Conservation (phyloP, 2,888 invertebrate genomes). For the Macrophya alboannulata region DNA sequence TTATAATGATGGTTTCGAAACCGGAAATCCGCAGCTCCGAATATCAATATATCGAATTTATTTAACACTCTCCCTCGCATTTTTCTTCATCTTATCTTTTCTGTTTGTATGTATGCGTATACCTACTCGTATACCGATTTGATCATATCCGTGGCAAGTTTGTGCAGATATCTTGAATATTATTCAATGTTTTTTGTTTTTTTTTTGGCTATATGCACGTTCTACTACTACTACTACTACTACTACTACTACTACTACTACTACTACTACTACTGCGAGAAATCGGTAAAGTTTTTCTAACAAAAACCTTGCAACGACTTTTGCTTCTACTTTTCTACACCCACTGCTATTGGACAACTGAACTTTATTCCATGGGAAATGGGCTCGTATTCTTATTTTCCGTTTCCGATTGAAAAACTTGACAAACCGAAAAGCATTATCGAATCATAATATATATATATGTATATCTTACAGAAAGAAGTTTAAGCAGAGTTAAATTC, state of each 20-base stretch:
- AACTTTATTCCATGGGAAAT: constrained; percentile 34
- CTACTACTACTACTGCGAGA: not conserved
- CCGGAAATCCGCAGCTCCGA: not conserved
- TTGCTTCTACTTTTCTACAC: not conserved
- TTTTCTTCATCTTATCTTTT: not conserved
- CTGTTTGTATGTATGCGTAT: no score
- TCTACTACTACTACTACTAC: not conserved
- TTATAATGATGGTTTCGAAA: not conserved
- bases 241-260: not conserved
- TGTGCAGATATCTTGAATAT: constrained; percentile 32
- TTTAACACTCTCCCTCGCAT: not conserved
- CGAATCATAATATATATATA: constrained; percentile 1
- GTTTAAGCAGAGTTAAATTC: not conserved
- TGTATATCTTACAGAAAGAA: not conserved
- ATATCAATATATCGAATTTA: constrained; percentile 6
- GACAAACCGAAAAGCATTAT: not conserved
- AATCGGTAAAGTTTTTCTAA: constrained; percentile 32
- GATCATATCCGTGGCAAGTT: not conserved
- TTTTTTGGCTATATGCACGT: not conserved
- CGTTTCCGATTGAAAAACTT: constrained; percentile 22
- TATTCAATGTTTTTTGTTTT: not conserved
- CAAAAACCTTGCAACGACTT: constrained; percentile 11
- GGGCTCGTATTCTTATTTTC: not conserved
- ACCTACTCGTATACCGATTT: not conserved
- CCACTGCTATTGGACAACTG: not conserved